Conservation (phyloP, 2,888 invertebrate genomes). For the Nomada goodeniana region DNA sequence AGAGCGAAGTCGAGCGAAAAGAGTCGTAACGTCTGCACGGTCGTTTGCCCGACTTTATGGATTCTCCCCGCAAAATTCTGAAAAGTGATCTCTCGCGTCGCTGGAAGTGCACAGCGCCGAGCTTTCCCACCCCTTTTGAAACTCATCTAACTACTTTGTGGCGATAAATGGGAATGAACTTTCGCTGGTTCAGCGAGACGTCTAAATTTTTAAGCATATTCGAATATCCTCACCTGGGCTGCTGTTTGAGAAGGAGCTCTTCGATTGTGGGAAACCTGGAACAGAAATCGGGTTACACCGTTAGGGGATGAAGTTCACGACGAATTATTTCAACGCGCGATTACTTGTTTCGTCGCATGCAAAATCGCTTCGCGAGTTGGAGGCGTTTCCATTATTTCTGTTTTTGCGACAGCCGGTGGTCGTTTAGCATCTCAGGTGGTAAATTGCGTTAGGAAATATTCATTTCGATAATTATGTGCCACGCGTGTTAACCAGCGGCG, state of each 20-base stretch:
- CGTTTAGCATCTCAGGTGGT: not conserved
- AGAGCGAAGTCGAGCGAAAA: constrained; percentile 41
- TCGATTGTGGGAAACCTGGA: constrained; percentile 82
- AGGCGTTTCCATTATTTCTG: not conserved
- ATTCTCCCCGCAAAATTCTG: constrained; percentile 31
- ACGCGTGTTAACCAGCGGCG: constrained; percentile 21
- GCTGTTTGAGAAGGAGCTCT: constrained; percentile 79
- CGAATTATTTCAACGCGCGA: not conserved
- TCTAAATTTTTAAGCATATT: not conserved
- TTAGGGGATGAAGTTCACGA: not conserved
- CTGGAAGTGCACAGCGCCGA: constrained; percentile 6
- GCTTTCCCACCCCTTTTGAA: not conserved
- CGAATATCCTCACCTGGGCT: constrained; percentile 78
- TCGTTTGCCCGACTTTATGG: constrained; percentile 50
- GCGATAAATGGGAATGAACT: not conserved
- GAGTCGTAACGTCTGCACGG: constrained; percentile 31
- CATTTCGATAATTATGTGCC: constrained; percentile 33
- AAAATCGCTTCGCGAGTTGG: not conserved
- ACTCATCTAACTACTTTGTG: not conserved
- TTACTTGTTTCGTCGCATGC: not conserved
- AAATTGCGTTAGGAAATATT: constrained; percentile 13
- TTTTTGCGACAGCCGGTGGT: not conserved
- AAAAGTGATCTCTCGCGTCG: constrained; percentile 36
- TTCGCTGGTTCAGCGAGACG: not conserved
- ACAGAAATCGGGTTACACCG: constrained; percentile 61